Percentiles rank a stretch among this genome's conserved stretches.
These are phyloP conservation scores for Saturnia japonica DNA, from an alignment of 2,888 invertebrate genomes.

Conservation along the genomic window DNA sequence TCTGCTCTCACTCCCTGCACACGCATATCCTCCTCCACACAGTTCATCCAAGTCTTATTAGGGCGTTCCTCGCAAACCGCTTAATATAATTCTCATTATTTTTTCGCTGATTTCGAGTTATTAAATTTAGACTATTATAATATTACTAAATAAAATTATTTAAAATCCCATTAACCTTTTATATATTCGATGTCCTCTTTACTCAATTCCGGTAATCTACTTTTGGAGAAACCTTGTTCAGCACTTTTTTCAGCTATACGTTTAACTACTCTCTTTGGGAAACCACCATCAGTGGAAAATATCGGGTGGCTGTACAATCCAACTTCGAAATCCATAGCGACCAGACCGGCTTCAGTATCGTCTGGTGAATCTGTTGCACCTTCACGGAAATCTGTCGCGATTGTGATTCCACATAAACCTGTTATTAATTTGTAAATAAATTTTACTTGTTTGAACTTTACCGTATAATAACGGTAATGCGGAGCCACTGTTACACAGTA, in stretches of 20 bases:
- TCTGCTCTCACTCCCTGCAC: no score
- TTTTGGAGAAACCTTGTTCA: slow-evolving; percentile 67
- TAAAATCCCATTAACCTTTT: slow-evolving; percentile 54
- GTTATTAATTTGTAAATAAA: slow-evolving; percentile 23
- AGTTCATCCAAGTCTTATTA: no score
- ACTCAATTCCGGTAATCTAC: slow-evolving; percentile 73
- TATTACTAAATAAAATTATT: no score
- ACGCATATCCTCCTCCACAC: no score
- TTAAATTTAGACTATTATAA: no score
- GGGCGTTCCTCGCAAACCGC: no score
- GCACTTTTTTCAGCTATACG: slow-evolving; percentile 67
- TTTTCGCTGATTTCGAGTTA: no score
- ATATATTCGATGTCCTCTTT: slow-evolving; percentile 59
- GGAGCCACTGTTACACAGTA: no score
- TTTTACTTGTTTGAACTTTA: no score
- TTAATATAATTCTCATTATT: no score
- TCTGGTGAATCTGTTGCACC: slow-evolving; percentile 48
- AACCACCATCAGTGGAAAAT: slow-evolving; percentile 70
- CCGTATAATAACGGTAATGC: no score
- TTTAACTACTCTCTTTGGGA: slow-evolving; percentile 67
- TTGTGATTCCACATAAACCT: slow-evolving; percentile 62
- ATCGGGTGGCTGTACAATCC: slow-evolving; percentile 75
- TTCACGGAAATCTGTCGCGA: slow-evolving; percentile 60
- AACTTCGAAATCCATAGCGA: slow-evolving; percentile 58
- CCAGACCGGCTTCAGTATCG: slow-evolving; percentile 52